Evolutionary conservation across 1,140 invertebrate species (phyloP).

Genomic region (Hypsibius dujardini): DNA sequence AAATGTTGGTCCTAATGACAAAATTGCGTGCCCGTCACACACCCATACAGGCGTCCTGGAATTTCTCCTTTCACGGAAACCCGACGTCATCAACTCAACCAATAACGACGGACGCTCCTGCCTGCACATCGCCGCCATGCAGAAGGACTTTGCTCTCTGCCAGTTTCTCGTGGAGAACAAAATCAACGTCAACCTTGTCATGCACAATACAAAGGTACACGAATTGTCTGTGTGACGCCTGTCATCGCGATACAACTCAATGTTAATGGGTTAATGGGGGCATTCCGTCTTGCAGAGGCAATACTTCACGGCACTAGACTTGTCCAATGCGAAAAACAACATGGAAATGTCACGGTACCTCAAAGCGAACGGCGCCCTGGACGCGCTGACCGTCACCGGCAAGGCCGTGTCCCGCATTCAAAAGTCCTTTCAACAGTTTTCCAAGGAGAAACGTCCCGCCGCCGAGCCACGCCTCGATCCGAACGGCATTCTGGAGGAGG

Average conservation of each 20-base stretch:
- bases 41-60: constrained; percentile 17
- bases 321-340: constrained; percentile 7
- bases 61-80: constrained; percentile 63
- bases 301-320: constrained; percentile 13
- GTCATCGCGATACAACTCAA: too few species aligned
- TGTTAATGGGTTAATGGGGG: not conserved
- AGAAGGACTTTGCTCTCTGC: constrained; percentile 82
- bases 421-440: not conserved
- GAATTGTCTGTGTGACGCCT: too few species aligned
- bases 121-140: constrained; percentile 78
- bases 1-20: too few species aligned
- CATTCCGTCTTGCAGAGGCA: not conserved
- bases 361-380: not conserved
- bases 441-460: not conserved
- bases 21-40: too few species aligned
- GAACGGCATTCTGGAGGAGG: constrained; percentile 13
- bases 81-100: constrained; percentile 62
- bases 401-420: not conserved
- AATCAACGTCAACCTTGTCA: constrained; percentile 60
- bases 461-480: not conserved
- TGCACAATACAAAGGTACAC: constrained; percentile 48
- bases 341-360: not conserved
- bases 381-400: not conserved
- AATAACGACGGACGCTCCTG: constrained; percentile 81
- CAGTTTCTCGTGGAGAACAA: constrained; percentile 63